Base-by-base conservation (phyloP, 23 tunicate species). In the Halocynthia aurantium region DNA sequence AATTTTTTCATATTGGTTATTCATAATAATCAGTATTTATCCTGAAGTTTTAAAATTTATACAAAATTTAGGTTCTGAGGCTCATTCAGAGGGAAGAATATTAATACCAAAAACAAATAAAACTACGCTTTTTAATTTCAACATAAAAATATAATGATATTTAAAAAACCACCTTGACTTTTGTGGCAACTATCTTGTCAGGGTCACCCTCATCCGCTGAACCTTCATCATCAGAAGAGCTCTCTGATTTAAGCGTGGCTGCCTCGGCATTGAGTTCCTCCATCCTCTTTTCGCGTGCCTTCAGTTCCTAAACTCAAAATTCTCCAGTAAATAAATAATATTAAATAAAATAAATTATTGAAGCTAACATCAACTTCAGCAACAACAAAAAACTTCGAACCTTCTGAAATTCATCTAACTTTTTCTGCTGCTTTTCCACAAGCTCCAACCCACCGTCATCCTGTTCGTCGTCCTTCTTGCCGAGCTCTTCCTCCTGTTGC, bases 361-460 rank as follows among this genome's bases (percentile, higher is more conserved):
- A 19, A 9, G 72, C n/a, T 57, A 76, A 57, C 17, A 12, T 20
- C 50, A 72, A 68, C 2, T 13, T 18, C 73, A 18, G 13, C 73
- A 68, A 68, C 40, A 68, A 13, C 73, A 19, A 20, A 68, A n/a
- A 20, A 13, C n/a, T 51, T 19, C 56, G 52, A 67, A 92, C 98
- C 82, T 84, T 86, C 58, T 92, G 98, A 60, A 92, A 92, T 22
- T 92, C 92, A 75, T 92, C 98, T 69, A 92, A 61, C 67, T 86
- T 76, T 56, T 84, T 84, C 62, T 92, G 91, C 57, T 76, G 55
- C 62, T 82, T 78, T 78, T 92, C 93, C 61, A 92, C 98, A 20
- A 70, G 73, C 52, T 82, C 92, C 72, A 92, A 62, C 8, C 97
- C 90, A 10, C 53, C 77, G 22, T 74, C 92, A 12, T 85, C 81